Conservation (phyloP, 2,113 vertebrate genomes). For the Coregonus clupeaformis region DNA sequence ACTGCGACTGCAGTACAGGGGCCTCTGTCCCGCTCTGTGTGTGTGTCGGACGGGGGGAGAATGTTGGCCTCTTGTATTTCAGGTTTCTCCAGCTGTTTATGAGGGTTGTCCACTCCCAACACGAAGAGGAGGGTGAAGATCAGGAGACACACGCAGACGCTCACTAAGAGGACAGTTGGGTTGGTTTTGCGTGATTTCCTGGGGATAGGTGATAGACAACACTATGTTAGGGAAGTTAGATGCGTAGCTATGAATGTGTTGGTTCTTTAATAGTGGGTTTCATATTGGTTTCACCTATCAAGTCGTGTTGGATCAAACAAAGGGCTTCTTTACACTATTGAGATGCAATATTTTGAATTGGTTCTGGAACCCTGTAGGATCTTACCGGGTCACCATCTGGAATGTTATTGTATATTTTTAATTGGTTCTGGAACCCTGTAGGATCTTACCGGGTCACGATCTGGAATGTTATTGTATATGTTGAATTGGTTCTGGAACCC, state of each 20-base stretch:
- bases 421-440: too few relatives aligned
- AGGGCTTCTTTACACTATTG: neutral
- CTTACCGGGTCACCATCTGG: neutral
- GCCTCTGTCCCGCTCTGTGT: fast-evolving
- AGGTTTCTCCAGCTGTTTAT: neutral
- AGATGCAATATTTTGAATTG: neutral
- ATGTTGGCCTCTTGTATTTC: neutral
- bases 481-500: too few relatives aligned
- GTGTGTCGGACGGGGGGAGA: neutral
- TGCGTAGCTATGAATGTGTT: too few relatives aligned
- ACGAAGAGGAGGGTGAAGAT: conserved; percentile 67
- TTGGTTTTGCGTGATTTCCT: neutral
- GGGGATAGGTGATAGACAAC: neutral
- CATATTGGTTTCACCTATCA: too few relatives aligned
- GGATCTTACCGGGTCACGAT: neutral
- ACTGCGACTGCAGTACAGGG: conserved; percentile 8
- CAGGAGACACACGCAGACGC: conserved; percentile 60
- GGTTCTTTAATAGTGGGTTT: too few relatives aligned
- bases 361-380: too few relatives aligned
- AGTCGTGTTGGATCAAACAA: neutral
- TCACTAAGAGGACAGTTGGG: conserved; percentile 42
- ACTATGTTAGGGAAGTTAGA: neutral
- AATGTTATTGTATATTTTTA: neutral
- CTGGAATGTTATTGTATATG: too few relatives aligned
- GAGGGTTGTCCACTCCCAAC: conserved; percentile 60